Conservation (phyloP, 2,888 invertebrate species). For the Anaspis maculata region DNA sequence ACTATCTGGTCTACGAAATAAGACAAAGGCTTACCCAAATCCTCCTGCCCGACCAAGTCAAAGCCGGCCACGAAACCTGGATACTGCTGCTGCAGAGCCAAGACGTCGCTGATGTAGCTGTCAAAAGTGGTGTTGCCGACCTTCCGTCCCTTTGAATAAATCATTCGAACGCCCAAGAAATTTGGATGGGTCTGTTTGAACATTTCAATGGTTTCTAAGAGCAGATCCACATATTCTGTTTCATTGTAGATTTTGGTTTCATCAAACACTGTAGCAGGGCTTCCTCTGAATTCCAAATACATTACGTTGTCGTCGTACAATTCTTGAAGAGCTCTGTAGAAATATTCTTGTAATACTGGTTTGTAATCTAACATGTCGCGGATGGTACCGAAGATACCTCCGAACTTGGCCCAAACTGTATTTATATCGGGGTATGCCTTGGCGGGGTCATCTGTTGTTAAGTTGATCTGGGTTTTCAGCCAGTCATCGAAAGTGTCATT, state of each 20-base stretch:
- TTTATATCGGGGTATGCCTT: conserved; percentile 31
- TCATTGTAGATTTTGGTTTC: conserved; percentile 45
- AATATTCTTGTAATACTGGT: conserved; percentile 49
- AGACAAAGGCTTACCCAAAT: conserved; percentile 54
- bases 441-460: conserved; percentile 45
- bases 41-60: conserved; percentile 76
- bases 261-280: conserved; percentile 48
- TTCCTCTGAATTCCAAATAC: conserved; percentile 52
- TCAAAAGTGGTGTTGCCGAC: conserved; percentile 32
- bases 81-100: conserved; percentile 43
- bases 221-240: conserved; percentile 43
- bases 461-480: conserved; percentile 47
- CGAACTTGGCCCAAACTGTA: conserved; percentile 47
- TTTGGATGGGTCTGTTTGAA: conserved; percentile 49
- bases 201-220: conserved; percentile 42
- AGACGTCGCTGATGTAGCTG: conserved; percentile 28
- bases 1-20: conserved; percentile 51
- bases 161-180: conserved; percentile 52
- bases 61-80: conserved; percentile 67
- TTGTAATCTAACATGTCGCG: conserved; percentile 46
- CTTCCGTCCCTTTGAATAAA: conserved; percentile 51
- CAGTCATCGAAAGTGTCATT: conserved; percentile 43
- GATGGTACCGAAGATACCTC: conserved; percentile 42
- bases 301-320: conserved; percentile 50
- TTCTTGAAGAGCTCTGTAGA: conserved; percentile 42